Base-by-base conservation (phyloP, 2,113 vertebrate species). In the Phainopepla nitens region DNA sequence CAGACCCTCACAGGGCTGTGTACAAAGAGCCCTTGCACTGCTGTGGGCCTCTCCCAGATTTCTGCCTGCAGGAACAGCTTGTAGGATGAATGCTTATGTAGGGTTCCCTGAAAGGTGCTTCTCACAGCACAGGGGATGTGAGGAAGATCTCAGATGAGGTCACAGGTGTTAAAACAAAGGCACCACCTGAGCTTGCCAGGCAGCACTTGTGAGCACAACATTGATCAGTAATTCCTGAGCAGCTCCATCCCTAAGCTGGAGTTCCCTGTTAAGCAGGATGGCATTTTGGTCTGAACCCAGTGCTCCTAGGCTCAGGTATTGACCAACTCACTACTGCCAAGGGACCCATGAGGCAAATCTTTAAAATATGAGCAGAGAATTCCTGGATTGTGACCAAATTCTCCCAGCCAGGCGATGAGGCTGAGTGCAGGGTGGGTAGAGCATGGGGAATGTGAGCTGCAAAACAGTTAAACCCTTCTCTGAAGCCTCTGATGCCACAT, bases 401-500 rank as follows among this genome's bases (percentile, higher is more conserved):
- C 39, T 72, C 45, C 12, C 51, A 82, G 47, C 10, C 73, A 89
- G 70, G 51, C 39, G 35, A 7, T 5, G 19, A 42, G 77, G 82
- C 70, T 70, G 70, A 77, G 78, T 28, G 57, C 23, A 60, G 31
- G 39, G 66, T 47, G 61, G 31, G 54, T 62, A 66, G 94, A 77
- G 81, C 85, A 64, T 79, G 73, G 49, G 95, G 89, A 96, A 49
- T 82, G 49, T 24, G 86, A 90, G 88, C 94, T 96, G 92, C 90
- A 96, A 93, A 97, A 89, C 82, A 94, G 96, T 96, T 95, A 94
- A 97, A 93, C 64, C 50, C 69, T 90, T 95, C 86, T 92, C 87
- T 94, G 85, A 82, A 96, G 53, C 91, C 94, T 96, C 93, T 33
- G 6, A 6, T 87, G 83, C 90, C 93, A 82, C 60, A 23, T 94